Evolutionary conservation across 1,140 invertebrate genomes (phyloP).

Genomic region (Euura saliciscinereae): DNA sequence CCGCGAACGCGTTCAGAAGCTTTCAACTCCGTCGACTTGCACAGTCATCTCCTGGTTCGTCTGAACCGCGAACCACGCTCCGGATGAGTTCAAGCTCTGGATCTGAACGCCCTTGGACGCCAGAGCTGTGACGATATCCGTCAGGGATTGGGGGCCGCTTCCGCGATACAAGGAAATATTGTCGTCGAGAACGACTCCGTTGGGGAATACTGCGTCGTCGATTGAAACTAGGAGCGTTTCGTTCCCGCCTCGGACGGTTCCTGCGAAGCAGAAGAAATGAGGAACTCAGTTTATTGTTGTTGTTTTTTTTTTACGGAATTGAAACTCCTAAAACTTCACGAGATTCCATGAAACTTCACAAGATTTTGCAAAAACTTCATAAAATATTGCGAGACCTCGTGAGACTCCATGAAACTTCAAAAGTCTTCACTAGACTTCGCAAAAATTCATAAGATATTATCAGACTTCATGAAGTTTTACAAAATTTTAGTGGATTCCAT

Average conservation of each 20-base stretch:
- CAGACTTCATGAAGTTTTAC: too few relatives aligned
- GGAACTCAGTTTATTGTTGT: not conserved
- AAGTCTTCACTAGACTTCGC: too few relatives aligned
- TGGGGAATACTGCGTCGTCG: slow-evolving; percentile 45
- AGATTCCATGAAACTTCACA: too few relatives aligned
- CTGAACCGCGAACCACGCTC: slow-evolving; percentile 48
- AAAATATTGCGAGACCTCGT: too few relatives aligned
- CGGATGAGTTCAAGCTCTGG: slow-evolving; percentile 38
- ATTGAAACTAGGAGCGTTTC: slow-evolving; percentile 48
- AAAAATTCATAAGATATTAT: too few relatives aligned
- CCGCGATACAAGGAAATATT: slow-evolving; percentile 47
- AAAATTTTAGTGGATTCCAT: too few relatives aligned
- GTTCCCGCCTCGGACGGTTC: slow-evolving; percentile 48
- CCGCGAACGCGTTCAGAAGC: slow-evolving; percentile 30
- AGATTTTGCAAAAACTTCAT: too few relatives aligned
- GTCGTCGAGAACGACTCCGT: slow-evolving; percentile 46
- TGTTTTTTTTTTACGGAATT: too few relatives aligned
- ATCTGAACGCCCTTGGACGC: slow-evolving; percentile 33
- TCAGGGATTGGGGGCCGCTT: slow-evolving; percentile 37
- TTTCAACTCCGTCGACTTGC: slow-evolving; percentile 38
- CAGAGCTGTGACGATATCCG: slow-evolving; percentile 41
- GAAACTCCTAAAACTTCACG: too few relatives aligned
- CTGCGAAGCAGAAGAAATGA: slow-evolving; percentile 33
- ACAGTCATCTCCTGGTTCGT: slow-evolving; percentile 38
- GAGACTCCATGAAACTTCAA: too few relatives aligned